These are phyloP conservation scores for Alexandromys fortis DNA, from an alignment of 2,113 vertebrate species.

Conservation along the genomic window DNA sequence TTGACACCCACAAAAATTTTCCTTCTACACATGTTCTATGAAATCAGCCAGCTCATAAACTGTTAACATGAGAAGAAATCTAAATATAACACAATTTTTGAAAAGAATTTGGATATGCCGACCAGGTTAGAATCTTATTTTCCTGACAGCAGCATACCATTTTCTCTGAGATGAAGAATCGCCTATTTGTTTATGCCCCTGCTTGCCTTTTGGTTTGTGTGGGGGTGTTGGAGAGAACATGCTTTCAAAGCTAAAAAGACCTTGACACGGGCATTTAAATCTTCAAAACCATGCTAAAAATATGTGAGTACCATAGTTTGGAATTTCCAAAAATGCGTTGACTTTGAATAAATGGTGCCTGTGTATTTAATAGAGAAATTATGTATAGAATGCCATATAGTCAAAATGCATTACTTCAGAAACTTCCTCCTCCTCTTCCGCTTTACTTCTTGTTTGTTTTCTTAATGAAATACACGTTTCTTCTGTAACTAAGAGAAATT, in stretches of 20 bases:
- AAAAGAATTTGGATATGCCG: not conserved
- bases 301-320: not conserved
- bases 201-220: not conserved
- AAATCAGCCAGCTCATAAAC: slow-evolving; percentile 24
- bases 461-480: not conserved
- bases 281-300: not conserved
- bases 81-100: slow-evolving; percentile 1
- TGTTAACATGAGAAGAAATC: slow-evolving; percentile 34
- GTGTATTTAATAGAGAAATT: slow-evolving; percentile 36
- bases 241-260: slow-evolving; percentile 38
- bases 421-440: not conserved
- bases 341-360: not conserved
- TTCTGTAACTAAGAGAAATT: not conserved
- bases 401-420: slow-evolving; percentile 35
- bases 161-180: not conserved
- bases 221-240: not conserved
- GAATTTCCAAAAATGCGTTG: slow-evolving; percentile 23
- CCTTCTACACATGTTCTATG: not conserved
- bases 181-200: slow-evolving; percentile 26
- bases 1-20: slow-evolving; percentile 5
- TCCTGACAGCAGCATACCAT: not conserved
- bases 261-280: not conserved
- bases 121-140: not conserved
- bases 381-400: not conserved
- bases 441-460: not conserved